Evolutionary conservation across 2,888 invertebrate species (phyloP).

Genomic region (Tipula confusa): DNA sequence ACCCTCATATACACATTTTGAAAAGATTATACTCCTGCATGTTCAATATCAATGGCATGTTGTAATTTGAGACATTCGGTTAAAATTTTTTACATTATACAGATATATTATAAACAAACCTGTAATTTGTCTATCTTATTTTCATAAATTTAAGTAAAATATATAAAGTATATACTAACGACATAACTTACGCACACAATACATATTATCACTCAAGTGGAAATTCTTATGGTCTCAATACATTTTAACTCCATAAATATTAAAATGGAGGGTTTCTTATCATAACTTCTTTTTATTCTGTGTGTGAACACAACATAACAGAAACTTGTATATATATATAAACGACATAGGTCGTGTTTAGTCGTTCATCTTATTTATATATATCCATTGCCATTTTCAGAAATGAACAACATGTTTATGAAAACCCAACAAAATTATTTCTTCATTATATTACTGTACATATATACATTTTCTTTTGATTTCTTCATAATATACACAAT

Average conservation of each 20-base stretch:
- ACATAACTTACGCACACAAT: not conserved
- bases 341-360: not conserved
- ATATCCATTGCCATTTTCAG: constrained; percentile 3
- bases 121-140: constrained; percentile 15
- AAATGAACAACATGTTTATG: not conserved
- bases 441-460: too few species aligned
- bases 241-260: not conserved
- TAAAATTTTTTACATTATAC: too few species aligned
- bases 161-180: not conserved
- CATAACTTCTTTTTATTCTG: not conserved
- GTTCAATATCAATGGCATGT: not conserved
- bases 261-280: constrained; percentile 16
- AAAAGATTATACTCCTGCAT: constrained; percentile 20
- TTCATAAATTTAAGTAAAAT: not conserved
- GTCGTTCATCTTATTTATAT: not conserved
- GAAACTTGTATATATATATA: not conserved
- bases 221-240: not conserved
- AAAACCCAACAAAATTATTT: not conserved
- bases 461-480: not conserved
- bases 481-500: not conserved
- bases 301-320: constrained; percentile 3
- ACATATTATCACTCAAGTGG: constrained; percentile 3
- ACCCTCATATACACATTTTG: not conserved
- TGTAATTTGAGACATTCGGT: constrained; percentile 5
- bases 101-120: constrained; percentile 3